Evolutionary conservation across 37 sponge, comb jelly and placozoan species (phyloP).

Genomic region (Amphimedon queenslandica): DNA sequence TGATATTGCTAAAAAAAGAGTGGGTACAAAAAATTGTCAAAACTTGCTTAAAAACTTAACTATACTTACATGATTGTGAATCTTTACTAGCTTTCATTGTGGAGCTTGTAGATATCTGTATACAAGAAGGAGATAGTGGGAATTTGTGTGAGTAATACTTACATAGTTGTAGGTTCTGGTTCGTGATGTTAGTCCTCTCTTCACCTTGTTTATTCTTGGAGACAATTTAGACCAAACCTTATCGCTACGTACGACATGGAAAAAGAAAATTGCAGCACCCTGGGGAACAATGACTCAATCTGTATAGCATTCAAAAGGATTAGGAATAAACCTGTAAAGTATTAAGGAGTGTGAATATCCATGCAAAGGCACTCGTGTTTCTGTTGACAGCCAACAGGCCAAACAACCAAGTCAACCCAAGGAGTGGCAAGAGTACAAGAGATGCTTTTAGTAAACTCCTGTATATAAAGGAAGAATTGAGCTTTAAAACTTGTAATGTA

Average conservation of each 20-base stretch:
- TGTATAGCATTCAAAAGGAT: not conserved
- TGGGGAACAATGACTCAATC: conserved; percentile 3
- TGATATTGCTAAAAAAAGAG: too few species aligned
- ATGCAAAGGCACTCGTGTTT: conserved; percentile 26
- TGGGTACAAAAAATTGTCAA: too few species aligned
- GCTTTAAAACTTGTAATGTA: not conserved
- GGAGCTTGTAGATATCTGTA: too few species aligned
- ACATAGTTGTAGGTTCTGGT: not conserved
- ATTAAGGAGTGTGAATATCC: conserved; percentile 49
- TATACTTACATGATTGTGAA: too few species aligned
- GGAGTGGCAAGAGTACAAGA: conserved; percentile 19
- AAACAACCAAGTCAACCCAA: conserved; percentile 61
- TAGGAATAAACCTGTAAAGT: conserved; percentile 34
- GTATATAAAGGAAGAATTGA: too few species aligned
- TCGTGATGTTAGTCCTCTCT: not conserved
- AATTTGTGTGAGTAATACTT: not conserved
- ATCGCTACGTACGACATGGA: conserved; percentile 48
- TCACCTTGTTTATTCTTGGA: not conserved
- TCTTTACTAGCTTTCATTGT: too few species aligned
- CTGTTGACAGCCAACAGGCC: conserved; percentile 35
- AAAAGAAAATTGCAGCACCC: conserved; percentile 45
- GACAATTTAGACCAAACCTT: conserved; percentile 16
- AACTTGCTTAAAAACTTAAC: too few species aligned
- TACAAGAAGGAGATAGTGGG: too few species aligned
- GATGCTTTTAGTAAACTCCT: conserved; percentile 9